These are phyloP conservation scores for Folsomia candida DNA, from an alignment of 2,888 invertebrate species.

Conservation along the genomic window DNA sequence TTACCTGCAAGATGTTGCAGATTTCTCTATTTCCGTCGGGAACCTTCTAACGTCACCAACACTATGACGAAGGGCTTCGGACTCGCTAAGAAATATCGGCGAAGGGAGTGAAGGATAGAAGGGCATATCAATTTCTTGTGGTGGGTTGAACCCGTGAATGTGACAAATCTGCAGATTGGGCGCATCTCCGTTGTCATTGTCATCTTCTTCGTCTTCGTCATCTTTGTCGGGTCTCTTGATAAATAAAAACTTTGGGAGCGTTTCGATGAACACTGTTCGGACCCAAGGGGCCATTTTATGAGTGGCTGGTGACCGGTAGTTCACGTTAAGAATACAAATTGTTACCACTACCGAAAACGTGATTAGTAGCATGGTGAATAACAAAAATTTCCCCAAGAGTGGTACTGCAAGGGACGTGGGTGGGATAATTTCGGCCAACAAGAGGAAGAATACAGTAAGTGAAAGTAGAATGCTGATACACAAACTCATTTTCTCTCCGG, in stretches of 20 bases:
- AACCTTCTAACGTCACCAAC: slow-evolving; percentile 61
- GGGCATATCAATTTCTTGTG: slow-evolving; percentile 49
- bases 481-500: slow-evolving; percentile 66
- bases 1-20: slow-evolving; percentile 89
- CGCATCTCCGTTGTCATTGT: slow-evolving; percentile 34
- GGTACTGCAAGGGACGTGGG: slow-evolving; percentile 91
- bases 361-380: slow-evolving; percentile 92
- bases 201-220: slow-evolving; percentile 54
- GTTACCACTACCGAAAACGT: slow-evolving; percentile 90
- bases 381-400: slow-evolving; percentile 82
- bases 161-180: slow-evolving; percentile 49
- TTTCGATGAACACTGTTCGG: slow-evolving; percentile 68
- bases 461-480: slow-evolving; percentile 98
- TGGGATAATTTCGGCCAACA: slow-evolving; percentile 96
- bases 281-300: slow-evolving; percentile 90
- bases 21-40: slow-evolving; percentile 83
- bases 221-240: slow-evolving; percentile 85
- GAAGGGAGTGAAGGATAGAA: slow-evolving; percentile 50
- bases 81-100: slow-evolving; percentile 50
- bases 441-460: slow-evolving; percentile 96
- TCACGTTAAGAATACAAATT: slow-evolving; percentile 88
- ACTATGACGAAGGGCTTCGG: slow-evolving; percentile 44
- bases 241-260: slow-evolving; percentile 79
- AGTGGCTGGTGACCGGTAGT: slow-evolving; percentile 85
- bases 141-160: slow-evolving; percentile 48